These are phyloP conservation scores for Andrena bucephala DNA, from an alignment of 2,888 invertebrate genomes.

Conservation along the genomic window DNA sequence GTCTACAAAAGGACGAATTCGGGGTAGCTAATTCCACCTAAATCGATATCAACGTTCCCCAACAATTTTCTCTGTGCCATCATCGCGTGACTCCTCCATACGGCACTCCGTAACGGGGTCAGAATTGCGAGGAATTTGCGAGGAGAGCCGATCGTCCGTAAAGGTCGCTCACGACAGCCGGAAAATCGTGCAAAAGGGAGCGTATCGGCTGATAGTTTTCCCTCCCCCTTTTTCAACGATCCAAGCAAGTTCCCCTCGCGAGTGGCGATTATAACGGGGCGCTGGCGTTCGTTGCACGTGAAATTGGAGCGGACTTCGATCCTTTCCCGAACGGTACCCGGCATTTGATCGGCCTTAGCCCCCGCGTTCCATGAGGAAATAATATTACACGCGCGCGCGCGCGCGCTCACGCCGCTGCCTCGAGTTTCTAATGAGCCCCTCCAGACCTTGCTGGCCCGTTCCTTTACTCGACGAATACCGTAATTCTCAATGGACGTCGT, in stretches of 20 bases:
- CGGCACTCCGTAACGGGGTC: constrained; percentile 31
- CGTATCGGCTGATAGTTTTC: constrained; percentile 47
- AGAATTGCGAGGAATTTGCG: constrained; percentile 6
- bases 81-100: constrained; percentile 2
- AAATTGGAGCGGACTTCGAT: constrained; percentile 74
- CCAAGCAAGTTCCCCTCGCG: constrained; percentile 52
- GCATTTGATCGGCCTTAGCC: constrained; percentile 66
- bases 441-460: constrained; percentile 37
- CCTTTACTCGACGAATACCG: constrained; percentile 63
- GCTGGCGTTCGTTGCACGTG: constrained; percentile 57
- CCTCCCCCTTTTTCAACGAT: constrained; percentile 34
- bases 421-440: constrained; percentile 59
- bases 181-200: constrained; percentile 46
- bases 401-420: constrained; percentile 29
- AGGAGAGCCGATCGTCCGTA: constrained; percentile 31
- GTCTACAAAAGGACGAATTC: too few relatives aligned
- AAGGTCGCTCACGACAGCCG: constrained; percentile 53
- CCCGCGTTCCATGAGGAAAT: constrained; percentile 58
- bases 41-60: background rate
- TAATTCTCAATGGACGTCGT: constrained; percentile 69
- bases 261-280: constrained; percentile 65
- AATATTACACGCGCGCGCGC: constrained; percentile 52
- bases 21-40: background rate
- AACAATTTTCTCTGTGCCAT: background rate
- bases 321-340: constrained; percentile 68